Conservation (phyloP, 2,888 invertebrate species). For the Andricus quercusramuli region DNA sequence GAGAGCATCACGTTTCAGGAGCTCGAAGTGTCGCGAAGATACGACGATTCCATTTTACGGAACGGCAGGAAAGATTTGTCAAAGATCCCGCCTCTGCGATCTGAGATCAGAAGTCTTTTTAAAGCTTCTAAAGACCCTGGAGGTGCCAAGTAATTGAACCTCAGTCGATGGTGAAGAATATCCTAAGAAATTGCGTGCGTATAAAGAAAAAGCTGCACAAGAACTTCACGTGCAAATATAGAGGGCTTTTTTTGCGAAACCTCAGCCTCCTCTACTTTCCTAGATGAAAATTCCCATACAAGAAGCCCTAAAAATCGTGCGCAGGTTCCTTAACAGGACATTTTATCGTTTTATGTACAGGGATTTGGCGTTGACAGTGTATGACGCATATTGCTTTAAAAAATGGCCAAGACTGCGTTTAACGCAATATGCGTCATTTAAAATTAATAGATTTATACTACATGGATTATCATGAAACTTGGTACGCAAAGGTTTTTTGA, state of each 20-base stretch:
- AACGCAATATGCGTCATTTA: too few relatives aligned
- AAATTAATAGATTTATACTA: too few relatives aligned
- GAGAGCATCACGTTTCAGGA: background rate
- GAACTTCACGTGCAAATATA: background rate
- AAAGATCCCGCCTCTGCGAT: background rate
- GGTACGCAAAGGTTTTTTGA: too few relatives aligned
- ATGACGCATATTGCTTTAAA: too few relatives aligned
- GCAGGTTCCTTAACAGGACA: too few relatives aligned
- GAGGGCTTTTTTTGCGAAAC: background rate
- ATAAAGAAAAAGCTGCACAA: background rate
- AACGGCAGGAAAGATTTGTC: background rate
- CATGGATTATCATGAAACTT: too few relatives aligned
- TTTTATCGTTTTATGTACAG: too few relatives aligned
- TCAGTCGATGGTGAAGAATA: background rate
- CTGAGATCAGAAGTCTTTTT: background rate
- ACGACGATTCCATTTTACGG: slow-evolving; percentile 14
- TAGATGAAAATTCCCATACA: too few relatives aligned
- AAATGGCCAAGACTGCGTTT: too few relatives aligned
- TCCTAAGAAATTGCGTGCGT: background rate
- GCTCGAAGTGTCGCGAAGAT: background rate
- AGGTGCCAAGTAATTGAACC: slow-evolving; percentile 24
- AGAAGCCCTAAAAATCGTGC: too few relatives aligned
- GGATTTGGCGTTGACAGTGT: too few relatives aligned
- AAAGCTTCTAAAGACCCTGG: background rate
- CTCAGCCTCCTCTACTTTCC: background rate